Evolutionary conservation across 2,797 vertebrate genomes (phyloP).

Genomic region (Harpagifer antarcticus): DNA sequence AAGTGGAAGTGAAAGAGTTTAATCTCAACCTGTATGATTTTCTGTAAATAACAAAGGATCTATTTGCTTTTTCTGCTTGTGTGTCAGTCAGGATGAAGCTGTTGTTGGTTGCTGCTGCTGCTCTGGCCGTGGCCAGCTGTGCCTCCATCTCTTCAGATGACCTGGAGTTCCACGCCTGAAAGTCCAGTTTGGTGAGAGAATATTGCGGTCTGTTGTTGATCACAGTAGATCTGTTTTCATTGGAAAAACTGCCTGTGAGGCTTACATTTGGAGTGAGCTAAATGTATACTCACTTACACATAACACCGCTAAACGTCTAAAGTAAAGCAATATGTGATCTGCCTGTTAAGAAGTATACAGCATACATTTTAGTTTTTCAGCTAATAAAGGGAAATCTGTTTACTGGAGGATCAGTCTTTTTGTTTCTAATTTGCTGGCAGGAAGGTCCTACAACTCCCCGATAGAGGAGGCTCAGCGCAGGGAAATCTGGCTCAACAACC

Average conservation of each 20-base stretch:
- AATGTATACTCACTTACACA: background rate
- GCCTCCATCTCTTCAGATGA: conserved; percentile 82
- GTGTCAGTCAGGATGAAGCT: conserved; percentile 79
- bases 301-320: background rate
- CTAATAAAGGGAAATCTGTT: background rate
- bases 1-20: conserved; percentile 34
- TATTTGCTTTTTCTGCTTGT: conserved; percentile 5
- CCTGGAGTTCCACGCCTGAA: conserved; percentile 86
- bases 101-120: conserved; percentile 64
- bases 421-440: conserved; percentile 54
- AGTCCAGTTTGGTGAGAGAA: conserved; percentile 72
- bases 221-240: background rate
- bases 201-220: background rate
- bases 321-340: background rate
- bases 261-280: background rate
- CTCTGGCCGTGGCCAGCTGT: conserved; percentile 73
- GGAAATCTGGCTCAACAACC: conserved; percentile 81
- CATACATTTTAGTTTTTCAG: background rate
- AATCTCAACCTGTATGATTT: conserved; percentile 18
- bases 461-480: conserved; percentile 75
- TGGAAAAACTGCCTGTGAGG: background rate
- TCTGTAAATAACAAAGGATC: conserved; percentile 14
- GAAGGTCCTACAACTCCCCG: conserved; percentile 74
- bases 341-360: too few species aligned
- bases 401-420: background rate